Conservation (phyloP, 64 coral and sea anemone genomes). For the Dendrophyllia cribrosa region DNA sequence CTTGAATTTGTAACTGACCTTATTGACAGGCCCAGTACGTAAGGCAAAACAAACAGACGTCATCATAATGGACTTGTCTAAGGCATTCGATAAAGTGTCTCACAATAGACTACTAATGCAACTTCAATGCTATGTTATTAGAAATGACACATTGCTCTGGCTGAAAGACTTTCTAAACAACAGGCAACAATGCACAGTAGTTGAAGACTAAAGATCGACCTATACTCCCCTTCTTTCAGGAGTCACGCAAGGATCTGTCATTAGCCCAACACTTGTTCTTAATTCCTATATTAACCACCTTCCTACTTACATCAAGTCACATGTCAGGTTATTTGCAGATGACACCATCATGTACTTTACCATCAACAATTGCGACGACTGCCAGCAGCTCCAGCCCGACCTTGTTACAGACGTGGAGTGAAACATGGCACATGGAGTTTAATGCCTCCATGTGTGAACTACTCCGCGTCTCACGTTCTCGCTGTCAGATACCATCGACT, state of each 20-base stretch:
- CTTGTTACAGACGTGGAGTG: constrained; percentile 13
- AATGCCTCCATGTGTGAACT: constrained; percentile 58
- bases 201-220: too few species aligned
- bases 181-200: too few species aligned
- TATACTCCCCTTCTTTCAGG: too few species aligned
- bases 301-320: constrained; percentile 42
- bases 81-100: too few species aligned
- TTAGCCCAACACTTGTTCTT: too few species aligned
- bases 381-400: constrained; percentile 22
- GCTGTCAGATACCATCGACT: neutral
- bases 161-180: too few species aligned
- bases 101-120: too few species aligned
- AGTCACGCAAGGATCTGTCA: too few species aligned
- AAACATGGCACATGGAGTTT: constrained; percentile 22
- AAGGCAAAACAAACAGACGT: constrained; percentile 18
- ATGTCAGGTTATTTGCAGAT: constrained; percentile 54
- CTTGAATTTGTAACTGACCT: constrained; percentile 22
- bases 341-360: constrained; percentile 46
- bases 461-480: neutral
- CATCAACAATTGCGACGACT: neutral
- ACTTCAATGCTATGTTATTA: too few species aligned
- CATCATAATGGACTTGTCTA: too few species aligned
- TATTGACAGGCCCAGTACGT: neutral
- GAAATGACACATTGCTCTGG: too few species aligned
- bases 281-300: constrained; percentile 7